Conservation (phyloP, 2,797 vertebrate species). For the Tolypeutes matacus region DNA sequence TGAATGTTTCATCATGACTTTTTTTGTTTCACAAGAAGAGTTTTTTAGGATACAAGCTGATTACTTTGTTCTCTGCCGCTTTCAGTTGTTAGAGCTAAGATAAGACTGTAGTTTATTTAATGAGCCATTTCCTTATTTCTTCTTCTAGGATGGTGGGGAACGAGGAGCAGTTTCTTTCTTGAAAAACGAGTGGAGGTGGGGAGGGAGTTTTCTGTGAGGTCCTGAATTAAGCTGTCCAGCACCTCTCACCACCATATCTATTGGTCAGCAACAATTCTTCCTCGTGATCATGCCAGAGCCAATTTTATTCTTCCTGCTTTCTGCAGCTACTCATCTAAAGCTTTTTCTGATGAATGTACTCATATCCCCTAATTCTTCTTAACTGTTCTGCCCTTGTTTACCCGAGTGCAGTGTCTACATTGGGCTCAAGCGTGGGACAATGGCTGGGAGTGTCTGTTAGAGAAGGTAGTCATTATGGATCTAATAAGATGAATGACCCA, state of each 20-base stretch:
- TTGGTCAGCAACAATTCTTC: not conserved
- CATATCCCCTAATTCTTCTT: not conserved
- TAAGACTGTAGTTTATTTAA: not conserved
- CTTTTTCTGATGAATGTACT: not conserved
- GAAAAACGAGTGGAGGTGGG: not conserved
- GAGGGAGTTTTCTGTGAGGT: not conserved
- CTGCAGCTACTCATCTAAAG: not conserved
- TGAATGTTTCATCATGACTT: not conserved
- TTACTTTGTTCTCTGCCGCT: not conserved
- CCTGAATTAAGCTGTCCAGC: not conserved
- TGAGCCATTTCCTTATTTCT: not conserved
- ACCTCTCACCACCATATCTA: not conserved
- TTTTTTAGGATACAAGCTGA: conserved; percentile 5
- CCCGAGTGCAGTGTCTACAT: not conserved
- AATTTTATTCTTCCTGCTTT: not conserved
- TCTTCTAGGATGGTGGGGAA: not conserved
- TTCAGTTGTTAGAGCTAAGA: not conserved
- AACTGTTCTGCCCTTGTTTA: not conserved
- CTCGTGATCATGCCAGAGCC: not conserved
- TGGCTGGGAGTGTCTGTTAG: not conserved
- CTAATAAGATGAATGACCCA: not conserved
- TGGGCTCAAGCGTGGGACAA: not conserved
- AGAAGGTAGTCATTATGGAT: not conserved
- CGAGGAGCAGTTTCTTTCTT: not conserved
- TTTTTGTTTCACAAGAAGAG: not conserved